These are phyloP conservation scores for Drosophila nebulosa DNA, from an alignment of 1,140 invertebrate genomes.

Conservation along the genomic window DNA sequence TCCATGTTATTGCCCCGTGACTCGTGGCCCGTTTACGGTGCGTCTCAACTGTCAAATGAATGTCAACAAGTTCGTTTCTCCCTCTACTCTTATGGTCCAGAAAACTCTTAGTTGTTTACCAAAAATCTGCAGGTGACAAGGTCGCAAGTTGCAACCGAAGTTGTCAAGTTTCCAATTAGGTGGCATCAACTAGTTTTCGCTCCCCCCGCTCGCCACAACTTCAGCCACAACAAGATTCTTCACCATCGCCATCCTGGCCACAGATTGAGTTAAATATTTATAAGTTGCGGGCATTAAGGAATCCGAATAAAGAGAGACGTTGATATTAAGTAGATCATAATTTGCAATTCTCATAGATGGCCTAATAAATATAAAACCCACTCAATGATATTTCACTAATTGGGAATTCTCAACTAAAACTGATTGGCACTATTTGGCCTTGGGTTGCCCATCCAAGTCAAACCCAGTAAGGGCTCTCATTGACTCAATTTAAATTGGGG, in stretches of 20 bases:
- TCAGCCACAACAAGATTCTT: too few species aligned
- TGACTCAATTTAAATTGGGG: neutral
- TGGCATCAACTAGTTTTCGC: constrained; percentile 38
- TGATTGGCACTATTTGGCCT: too few species aligned
- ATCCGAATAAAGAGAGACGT: too few species aligned
- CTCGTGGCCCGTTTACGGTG: neutral
- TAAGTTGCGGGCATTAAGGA: neutral
- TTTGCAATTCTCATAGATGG: too few species aligned
- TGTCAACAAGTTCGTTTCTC: constrained; percentile 16
- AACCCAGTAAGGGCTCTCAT: neutral
- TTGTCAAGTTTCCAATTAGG: constrained; percentile 60
- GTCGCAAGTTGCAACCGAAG: neutral
- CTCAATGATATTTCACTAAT: too few species aligned
- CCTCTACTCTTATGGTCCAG: neutral
- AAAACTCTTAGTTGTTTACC: neutral
- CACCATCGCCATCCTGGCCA: neutral
- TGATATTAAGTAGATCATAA: too few species aligned
- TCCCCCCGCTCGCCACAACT: neutral
- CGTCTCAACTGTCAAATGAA: constrained; percentile 32
- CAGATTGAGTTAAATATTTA: constrained; percentile 3
- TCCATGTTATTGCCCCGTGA: neutral
- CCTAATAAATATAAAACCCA: too few species aligned
- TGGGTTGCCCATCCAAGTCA: too few species aligned
- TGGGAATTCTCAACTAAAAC: too few species aligned
- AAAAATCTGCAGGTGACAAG: constrained; percentile 41